Evolutionary conservation across 2,113 vertebrate species (phyloP).

Genomic region (Salvelinus fontinalis): DNA sequence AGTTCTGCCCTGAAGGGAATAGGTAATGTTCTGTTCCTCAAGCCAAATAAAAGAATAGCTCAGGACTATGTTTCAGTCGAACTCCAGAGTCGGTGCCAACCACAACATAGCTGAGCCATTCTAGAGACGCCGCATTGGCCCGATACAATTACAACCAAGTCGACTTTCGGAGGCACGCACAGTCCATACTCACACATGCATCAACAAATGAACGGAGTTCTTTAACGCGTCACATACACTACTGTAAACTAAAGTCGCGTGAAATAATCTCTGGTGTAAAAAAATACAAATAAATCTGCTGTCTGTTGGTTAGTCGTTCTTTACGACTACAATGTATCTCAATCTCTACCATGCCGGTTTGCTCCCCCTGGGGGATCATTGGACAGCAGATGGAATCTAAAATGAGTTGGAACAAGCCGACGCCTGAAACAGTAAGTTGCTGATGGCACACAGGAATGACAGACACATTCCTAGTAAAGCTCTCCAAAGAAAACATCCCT

Average conservation of each 20-base stretch:
- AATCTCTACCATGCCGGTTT: no score
- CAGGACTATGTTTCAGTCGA: constrained; percentile 41
- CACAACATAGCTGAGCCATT: constrained; percentile 38
- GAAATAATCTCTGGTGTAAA: no score
- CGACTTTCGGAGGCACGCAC: background rate
- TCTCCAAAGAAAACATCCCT: constrained; percentile 19
- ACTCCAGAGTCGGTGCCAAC: constrained; percentile 48
- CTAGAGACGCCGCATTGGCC: constrained; percentile 10
- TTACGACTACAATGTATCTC: no score
- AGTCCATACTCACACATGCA: background rate
- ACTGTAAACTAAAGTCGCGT: no score
- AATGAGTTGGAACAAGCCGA: constrained; percentile 6
- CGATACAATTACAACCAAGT: constrained; percentile 3
- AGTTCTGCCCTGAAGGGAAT: constrained; percentile 22
- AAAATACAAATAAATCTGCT: no score
- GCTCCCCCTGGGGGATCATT: no score
- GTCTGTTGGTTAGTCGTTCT: no score
- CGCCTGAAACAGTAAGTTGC: background rate
- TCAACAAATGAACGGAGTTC: background rate
- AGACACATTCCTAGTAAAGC: background rate
- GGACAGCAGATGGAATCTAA: background rate
- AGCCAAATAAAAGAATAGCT: constrained; percentile 50
- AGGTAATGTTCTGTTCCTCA: constrained; percentile 37
- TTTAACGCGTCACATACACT: background rate
- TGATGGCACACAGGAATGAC: constrained; percentile 12